These are phyloP conservation scores for Corythornis vintsioides DNA, from an alignment of 2,113 vertebrate species.

Conservation along the genomic window DNA sequence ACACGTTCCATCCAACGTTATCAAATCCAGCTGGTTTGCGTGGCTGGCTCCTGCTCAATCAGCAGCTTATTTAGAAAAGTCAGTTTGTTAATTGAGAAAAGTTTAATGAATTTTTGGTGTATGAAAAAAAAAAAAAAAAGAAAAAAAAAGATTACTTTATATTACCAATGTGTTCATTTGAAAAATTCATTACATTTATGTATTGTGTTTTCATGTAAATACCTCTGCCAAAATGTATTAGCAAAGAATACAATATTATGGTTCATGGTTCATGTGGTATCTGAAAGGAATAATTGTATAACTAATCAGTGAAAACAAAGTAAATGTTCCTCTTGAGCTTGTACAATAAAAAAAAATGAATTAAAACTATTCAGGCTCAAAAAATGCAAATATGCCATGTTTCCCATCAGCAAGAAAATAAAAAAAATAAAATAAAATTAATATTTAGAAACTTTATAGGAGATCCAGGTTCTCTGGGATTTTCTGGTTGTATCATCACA, in stretches of 20 bases:
- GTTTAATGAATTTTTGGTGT: constrained; percentile 78
- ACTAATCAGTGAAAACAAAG: constrained; percentile 84
- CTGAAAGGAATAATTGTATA: constrained; percentile 84
- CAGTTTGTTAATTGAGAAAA: constrained; percentile 78
- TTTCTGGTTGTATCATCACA: background rate
- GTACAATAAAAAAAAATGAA: constrained; percentile 79
- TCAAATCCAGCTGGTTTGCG: constrained; percentile 32
- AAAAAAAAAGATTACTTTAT: constrained; percentile 63
- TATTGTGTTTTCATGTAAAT: constrained; percentile 83
- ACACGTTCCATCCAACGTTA: constrained; percentile 32
- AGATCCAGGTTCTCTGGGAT: background rate
- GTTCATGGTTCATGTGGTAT: constrained; percentile 81
- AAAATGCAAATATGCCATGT: constrained; percentile 80
- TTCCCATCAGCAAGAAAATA: constrained; percentile 74
- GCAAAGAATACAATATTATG: constrained; percentile 81
- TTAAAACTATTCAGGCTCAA: constrained; percentile 83
- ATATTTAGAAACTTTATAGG: constrained; percentile 46
- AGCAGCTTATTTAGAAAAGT: constrained; percentile 77
- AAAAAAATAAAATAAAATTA: constrained; percentile 44
- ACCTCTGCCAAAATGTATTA: constrained; percentile 80
- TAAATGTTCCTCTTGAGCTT: constrained; percentile 81
- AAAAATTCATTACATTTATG: constrained; percentile 81
- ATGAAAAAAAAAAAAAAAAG: background rate
- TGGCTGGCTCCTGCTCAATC: constrained; percentile 53
- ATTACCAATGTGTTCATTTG: constrained; percentile 71